A percentile compares a stretch with the other conserved stretches of the same genome.
phyloP scores from a whole-genome alignment of 2,113 vertebrate genomes.

The Albula glossodonta region DNA sequence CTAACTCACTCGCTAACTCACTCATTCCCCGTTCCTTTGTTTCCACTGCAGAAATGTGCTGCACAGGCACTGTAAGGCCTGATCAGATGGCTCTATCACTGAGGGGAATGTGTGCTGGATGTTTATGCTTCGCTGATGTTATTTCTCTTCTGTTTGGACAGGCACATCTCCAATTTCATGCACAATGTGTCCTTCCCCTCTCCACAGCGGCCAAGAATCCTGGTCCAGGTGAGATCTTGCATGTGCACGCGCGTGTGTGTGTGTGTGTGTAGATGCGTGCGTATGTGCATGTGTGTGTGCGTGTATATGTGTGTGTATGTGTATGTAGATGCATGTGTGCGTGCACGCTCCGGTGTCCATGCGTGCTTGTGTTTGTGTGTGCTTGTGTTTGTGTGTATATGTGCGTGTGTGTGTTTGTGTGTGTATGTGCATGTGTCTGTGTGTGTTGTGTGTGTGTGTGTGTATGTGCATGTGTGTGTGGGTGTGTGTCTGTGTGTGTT shows the following conservation, averaged over 20 bases:
- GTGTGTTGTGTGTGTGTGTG: no score
- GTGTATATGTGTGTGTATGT: background rate
- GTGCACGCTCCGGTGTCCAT: no score
- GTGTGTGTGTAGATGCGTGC: constrained; percentile 21
- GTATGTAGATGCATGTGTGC: background rate
- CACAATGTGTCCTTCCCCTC: constrained; percentile 96
- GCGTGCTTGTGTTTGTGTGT: no score
- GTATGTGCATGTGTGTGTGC: background rate
- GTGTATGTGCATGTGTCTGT: no score
- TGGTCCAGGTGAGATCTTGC: constrained; percentile 83
- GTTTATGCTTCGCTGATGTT: background rate
- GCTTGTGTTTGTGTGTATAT: no score
- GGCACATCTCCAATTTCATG: constrained; percentile 98
- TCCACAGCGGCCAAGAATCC: constrained; percentile 93
- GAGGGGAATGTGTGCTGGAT: background rate
- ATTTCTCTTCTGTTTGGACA: constrained; percentile 53
- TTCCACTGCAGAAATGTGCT: no score
- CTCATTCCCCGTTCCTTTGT: no score
- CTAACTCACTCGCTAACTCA: no score
- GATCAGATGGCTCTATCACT: background rate
- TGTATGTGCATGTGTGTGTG: no score
- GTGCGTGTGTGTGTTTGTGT: no score
- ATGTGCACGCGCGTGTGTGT: background rate
- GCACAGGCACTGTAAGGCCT: background rate
- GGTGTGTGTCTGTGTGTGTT: background rate